Conservation (phyloP, 2,888 invertebrate species). For the Drosophila mercatorum region DNA sequence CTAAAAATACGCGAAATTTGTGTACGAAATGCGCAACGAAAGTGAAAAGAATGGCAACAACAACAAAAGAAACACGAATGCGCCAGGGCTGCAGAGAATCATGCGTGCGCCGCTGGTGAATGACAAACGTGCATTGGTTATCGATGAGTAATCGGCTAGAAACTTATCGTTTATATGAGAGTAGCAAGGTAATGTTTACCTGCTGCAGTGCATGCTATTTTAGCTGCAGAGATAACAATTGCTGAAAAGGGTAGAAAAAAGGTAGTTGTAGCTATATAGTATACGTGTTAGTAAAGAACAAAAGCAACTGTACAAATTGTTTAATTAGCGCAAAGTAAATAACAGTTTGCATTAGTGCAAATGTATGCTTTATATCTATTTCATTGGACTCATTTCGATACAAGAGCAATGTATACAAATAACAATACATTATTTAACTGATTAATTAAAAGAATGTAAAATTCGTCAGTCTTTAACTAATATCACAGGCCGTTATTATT, state of each 20-base stretch:
- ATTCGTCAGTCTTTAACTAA: not conserved
- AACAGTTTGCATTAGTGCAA: not conserved
- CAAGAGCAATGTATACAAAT: not conserved
- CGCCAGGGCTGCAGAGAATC: conserved; percentile 26
- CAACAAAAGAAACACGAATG: conserved; percentile 45
- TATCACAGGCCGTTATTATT: conserved; percentile 10
- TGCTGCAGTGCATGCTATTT: not conserved
- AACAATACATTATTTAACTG: not conserved
- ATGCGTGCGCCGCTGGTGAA: conserved; percentile 31
- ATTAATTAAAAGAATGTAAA: no score
- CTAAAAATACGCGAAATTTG: conserved; percentile 41
- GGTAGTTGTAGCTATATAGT: not conserved
- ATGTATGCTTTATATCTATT: not conserved
- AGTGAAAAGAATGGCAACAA: conserved; percentile 68
- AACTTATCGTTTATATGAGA: conserved; percentile 8
- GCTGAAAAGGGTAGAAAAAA: not conserved
- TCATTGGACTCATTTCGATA: not conserved
- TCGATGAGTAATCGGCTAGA: conserved; percentile 21
- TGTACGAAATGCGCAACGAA: conserved; percentile 64
- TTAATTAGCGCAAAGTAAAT: not conserved
- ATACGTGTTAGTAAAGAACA: not conserved
- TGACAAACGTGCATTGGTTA: conserved; percentile 24
- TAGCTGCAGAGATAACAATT: not conserved
- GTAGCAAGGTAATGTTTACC: not conserved
- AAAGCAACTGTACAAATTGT: not conserved